Percentiles rank a stretch among this genome's conserved stretches.
Evolutionary conservation across 2,113 vertebrate species (phyloP).

Genomic region (Typhlomys cinereus): DNA sequence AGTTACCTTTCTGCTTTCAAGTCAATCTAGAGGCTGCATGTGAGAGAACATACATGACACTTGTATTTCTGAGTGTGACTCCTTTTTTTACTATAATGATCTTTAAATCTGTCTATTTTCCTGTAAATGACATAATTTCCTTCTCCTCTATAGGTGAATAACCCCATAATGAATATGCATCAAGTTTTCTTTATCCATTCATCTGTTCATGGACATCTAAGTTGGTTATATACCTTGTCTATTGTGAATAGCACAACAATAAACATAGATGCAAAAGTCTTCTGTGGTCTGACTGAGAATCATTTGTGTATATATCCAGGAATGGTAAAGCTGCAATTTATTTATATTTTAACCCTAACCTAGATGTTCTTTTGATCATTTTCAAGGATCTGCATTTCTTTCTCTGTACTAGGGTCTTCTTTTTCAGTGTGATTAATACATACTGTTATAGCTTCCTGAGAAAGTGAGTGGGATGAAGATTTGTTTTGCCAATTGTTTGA

Average conservation of each 20-base stretch:
- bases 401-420: not conserved
- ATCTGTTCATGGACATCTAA: not conserved
- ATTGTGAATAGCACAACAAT: not conserved
- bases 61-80: not conserved
- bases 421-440: not conserved
- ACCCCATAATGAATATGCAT: not conserved
- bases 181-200: not conserved
- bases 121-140: too few relatives aligned
- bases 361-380: not conserved
- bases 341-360: not conserved
- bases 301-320: not conserved
- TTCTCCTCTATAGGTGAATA: not conserved
- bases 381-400: not conserved
- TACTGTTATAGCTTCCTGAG: not conserved
- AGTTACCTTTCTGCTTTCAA: not conserved
- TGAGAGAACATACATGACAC: not conserved
- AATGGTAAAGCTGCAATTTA: not conserved
- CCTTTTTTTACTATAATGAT: not conserved
- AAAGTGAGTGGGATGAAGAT: not conserved
- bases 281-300: not conserved
- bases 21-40: not conserved
- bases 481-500: not conserved
- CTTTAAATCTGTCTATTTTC: not conserved
- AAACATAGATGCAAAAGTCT: not conserved
- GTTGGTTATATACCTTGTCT: not conserved